Percentiles rank a stretch among this genome's conserved stretches.
Evolutionary conservation across 2,797 vertebrate genomes (phyloP).

Genomic region (Clarias platycephalus): DNA sequence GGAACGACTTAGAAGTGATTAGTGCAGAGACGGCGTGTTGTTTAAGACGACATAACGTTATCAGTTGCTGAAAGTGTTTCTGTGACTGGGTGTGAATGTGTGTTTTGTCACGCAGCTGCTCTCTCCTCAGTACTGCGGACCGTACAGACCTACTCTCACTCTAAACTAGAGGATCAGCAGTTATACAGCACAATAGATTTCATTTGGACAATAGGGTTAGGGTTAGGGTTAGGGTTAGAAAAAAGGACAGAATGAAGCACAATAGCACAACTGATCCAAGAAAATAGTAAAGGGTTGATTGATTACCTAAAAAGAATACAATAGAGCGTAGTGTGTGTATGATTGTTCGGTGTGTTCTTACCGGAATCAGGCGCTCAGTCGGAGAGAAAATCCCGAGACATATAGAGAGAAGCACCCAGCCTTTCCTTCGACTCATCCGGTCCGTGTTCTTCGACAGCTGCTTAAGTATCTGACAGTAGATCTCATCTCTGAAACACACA

Average conservation of each 20-base stretch:
- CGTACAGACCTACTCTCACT: no score
- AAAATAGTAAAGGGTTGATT: neutral
- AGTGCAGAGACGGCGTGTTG: no score
- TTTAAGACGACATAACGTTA: no score
- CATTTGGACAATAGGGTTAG: neutral
- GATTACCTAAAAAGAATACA: neutral
- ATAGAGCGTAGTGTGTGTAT: neutral
- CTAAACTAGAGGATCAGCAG: no score
- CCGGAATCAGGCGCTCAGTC: constrained; percentile 81
- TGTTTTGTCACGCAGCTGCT: no score
- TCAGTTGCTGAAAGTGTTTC: no score
- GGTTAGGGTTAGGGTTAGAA: no score
- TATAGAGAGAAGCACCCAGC: constrained; percentile 90
- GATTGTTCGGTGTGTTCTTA: constrained; percentile 53
- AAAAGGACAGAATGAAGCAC: neutral
- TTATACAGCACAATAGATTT: neutral
- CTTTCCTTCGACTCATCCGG: constrained; percentile 75
- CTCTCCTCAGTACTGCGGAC: no score
- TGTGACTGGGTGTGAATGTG: no score
- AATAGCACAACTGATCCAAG: neutral
- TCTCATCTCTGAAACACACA: constrained; percentile 82
- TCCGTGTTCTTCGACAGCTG: constrained; percentile 85
- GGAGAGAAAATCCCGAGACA: constrained; percentile 92
- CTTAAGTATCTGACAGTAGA: constrained; percentile 98
- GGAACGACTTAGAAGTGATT: no score